Conservation (phyloP, 2,797 vertebrate genomes). For the Schizothorax lantsangensis region DNA sequence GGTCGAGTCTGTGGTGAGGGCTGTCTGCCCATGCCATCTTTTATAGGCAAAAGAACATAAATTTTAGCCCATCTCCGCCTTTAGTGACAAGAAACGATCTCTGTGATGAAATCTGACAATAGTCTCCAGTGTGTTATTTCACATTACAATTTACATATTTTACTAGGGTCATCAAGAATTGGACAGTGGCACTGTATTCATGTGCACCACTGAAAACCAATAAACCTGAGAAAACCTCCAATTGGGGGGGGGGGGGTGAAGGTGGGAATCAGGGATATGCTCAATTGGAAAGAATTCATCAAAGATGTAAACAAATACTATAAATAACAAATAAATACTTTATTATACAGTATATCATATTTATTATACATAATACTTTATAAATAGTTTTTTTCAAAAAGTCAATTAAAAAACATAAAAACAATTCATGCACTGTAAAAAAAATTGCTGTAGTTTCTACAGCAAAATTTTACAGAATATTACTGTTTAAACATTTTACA, state of each 20-base stretch:
- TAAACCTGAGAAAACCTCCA: neutral
- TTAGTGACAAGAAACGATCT: conserved; percentile 73
- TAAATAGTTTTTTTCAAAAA: neutral
- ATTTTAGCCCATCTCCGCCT: conserved; percentile 72
- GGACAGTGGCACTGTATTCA: conserved; percentile 22
- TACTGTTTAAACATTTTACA: no score
- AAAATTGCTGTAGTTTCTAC: no score
- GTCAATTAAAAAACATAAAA: conserved; percentile 52
- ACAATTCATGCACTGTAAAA: neutral
- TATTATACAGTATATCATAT: neutral
- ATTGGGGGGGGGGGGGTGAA: no score
- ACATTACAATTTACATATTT: conserved; percentile 74
- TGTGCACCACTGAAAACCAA: conserved; percentile 19
- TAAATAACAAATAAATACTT: neutral
- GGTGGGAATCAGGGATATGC: neutral
- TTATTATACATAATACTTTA: neutral
- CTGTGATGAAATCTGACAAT: conserved; percentile 76
- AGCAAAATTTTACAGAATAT: neutral
- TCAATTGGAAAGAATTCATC: neutral
- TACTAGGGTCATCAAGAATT: conserved; percentile 44
- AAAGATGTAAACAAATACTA: neutral
- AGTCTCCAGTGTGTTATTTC: conserved; percentile 71
- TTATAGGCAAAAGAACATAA: conserved; percentile 74
- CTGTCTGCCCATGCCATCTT: conserved; percentile 75
- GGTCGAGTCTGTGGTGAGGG: conserved; percentile 71